Percentiles rank a stretch among this genome's conserved stretches.
phyloP scores from a whole-genome alignment of 2,797 vertebrate genomes.

The Diceros bicornis region DNA sequence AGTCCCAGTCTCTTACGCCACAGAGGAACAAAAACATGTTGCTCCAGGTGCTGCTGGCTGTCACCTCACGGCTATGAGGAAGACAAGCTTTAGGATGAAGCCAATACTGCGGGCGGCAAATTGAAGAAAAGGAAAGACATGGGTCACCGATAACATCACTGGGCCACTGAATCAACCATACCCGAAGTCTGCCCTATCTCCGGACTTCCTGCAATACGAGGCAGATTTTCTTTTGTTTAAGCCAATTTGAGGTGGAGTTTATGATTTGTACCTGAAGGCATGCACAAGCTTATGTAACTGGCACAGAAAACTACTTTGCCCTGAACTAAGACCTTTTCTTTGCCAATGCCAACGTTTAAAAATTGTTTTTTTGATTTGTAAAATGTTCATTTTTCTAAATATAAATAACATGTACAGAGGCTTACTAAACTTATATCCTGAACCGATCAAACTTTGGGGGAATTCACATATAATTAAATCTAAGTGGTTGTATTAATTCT shows the following conservation, averaged over 20 bases:
- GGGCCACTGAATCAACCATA: neutral
- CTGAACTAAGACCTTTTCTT: conserved; percentile 17
- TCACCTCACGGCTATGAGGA: neutral
- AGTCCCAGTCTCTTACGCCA: neutral
- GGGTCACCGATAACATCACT: neutral
- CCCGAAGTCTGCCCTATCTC: neutral
- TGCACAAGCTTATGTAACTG: neutral
- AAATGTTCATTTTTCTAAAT: conserved; percentile 60
- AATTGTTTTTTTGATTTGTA: conserved; percentile 49
- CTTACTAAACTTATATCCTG: conserved; percentile 26
- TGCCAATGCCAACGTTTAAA: neutral
- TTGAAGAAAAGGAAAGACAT: conserved; percentile 7
- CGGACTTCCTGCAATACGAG: neutral
- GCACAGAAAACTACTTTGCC: conserved; percentile 1
- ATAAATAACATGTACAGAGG: neutral
- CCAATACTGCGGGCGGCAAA: neutral
- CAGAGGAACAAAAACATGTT: neutral
- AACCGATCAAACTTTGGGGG: neutral
- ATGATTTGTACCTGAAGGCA: conserved; percentile 11
- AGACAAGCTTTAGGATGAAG: conserved; percentile 40
- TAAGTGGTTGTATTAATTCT: conserved; percentile 23
- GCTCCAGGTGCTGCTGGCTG: neutral
- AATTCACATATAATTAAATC: conserved; percentile 47
- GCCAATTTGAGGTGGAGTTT: neutral
- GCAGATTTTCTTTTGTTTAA: conserved; percentile 43